Evolutionary conservation across 2,797 vertebrate genomes (phyloP), one percentile per base, ranked within the genome.

Genomic region (Muscicapa comitata): DNA sequence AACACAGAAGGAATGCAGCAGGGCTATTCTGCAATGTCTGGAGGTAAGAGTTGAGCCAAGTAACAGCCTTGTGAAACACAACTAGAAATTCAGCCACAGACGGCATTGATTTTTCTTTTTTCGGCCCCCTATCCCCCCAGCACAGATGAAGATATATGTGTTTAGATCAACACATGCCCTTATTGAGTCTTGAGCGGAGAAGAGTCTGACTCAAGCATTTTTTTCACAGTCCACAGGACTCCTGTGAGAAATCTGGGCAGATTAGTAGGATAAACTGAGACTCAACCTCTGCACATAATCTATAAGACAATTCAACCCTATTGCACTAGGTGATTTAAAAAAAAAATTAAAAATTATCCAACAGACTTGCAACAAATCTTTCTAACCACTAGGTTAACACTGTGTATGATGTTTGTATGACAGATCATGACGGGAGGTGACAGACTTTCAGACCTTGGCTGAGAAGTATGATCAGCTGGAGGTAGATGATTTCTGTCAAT

Each of bases 401-500:
- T 92, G 75, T 9, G 4, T 59, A 68, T 78, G 84, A 50, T 91
- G 75, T 92, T 95, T 59, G 63, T 89, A 25, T 62, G 94, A 68
- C 50, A 92, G 97, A 83, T 87, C 66, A 48, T 94, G 94, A 96
- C 4, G 33, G 77, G 82, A 94, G 53, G 55, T 88, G 88, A 96
- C 92, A 96, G 94, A 95, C 28, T 89, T 72, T 40, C 68, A 91
- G 86, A 87, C 80, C 84, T 93, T 85, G 88, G 93, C 68, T 76
- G 37, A 78, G 94, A 78, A 95, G 93, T 82, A 68, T 84, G 51
- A 92, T 81, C 78, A 93, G 81, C 76, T 93, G 75, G 74, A 86
- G 92, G 72, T 66, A 81, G 83, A 94, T 96, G 77, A 94, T 86
- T 97, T 93, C 73, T 67, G 94, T 91, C 85, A 95, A 90, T 6